phyloP scores from a whole-genome alignment of 2,888 invertebrate genomes.

The Polymixis lichenea region DNA sequence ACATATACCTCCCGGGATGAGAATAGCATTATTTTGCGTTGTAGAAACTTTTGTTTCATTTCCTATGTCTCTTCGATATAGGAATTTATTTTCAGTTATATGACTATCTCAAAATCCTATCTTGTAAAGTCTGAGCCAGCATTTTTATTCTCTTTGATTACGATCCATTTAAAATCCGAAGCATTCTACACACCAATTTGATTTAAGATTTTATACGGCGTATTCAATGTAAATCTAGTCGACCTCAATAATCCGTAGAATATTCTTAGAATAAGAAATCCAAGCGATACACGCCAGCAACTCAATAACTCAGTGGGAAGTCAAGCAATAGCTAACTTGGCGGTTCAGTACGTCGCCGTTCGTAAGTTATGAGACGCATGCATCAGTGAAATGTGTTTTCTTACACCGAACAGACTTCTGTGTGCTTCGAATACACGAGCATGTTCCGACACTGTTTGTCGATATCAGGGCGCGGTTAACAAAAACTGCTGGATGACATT shows the following conservation, averaged over 20 bases:
- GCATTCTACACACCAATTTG: conserved; percentile 55
- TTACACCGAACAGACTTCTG: conserved; percentile 51
- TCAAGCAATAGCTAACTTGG: conserved; percentile 68
- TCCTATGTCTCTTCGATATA: conserved; percentile 20
- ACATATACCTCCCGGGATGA: conserved; percentile 13
- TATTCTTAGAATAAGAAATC: conserved; percentile 65
- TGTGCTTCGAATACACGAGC: conserved; percentile 7
- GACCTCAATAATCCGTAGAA: conserved; percentile 60
- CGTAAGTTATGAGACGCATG: conserved; percentile 70
- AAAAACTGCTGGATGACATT: conserved; percentile 53
- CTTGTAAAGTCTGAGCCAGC: conserved; percentile 39
- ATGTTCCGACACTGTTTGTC: conserved; percentile 45
- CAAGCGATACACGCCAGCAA: conserved; percentile 62
- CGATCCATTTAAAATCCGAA: conserved; percentile 52
- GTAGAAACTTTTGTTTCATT: conserved; percentile 25
- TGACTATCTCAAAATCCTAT: conserved; percentile 38
- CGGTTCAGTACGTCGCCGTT: conserved; percentile 62
- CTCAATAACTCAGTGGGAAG: conserved; percentile 70
- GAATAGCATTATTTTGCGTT: conserved; percentile 24
- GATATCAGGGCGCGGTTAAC: conserved; percentile 43
- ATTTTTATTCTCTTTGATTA: conserved; percentile 56
- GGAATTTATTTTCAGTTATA: conserved; percentile 41
- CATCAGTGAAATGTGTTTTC: conserved; percentile 65
- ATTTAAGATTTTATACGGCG: conserved; percentile 55
- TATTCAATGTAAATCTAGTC: conserved; percentile 55